Evolutionary conservation across 2,888 invertebrate genomes (phyloP), one percentile per base, ranked within the genome.

Genomic region (Creontiades dilutus): DNA sequence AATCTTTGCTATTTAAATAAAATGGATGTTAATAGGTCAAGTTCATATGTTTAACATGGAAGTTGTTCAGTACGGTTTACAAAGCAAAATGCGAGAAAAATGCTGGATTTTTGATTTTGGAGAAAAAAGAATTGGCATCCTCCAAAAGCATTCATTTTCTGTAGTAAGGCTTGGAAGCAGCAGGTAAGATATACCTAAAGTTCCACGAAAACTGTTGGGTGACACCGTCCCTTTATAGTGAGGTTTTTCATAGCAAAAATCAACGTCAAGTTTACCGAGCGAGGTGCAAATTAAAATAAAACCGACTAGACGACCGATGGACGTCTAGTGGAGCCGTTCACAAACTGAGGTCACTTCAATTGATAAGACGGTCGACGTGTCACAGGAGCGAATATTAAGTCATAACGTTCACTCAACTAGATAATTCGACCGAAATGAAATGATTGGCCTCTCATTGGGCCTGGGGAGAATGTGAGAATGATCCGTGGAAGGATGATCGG

Each of bases 401-500:
- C 68, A 68, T 68, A 68, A 27, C 68, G 68, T 23, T 68, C 68
- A 68, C 68, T 68, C 13, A 68, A 68, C 68, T 12, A 68, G 68
- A 68, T 68, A 11, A 68, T 57, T 57, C 16, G 57, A n/a, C n/a
- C 57, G 57, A 57, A 57, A 57, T 23, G 68, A 68, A 68, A 68
- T 68, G 68, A 68, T 68, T 68, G 68, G 23, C 19, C 19, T 13
- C 19, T 19, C 52, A 12, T 16, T 12, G 52, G 52, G 68, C 13
- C 68, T 9, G 68, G 68, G 23, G 68, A 68, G 68, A 68, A 68
- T 68, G 68, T 68, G 68, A 68, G 68, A 68, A 68, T 68, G 68
- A 68, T 68, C 68, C 68, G 68, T 68, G 68, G 37, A 68, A 68
- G 68, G 68, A 68, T 68, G 68, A 68, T 68, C 68, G 68, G 23